Base-by-base conservation (phyloP, 2,113 vertebrate genomes). In the Camelus bactrianus region DNA sequence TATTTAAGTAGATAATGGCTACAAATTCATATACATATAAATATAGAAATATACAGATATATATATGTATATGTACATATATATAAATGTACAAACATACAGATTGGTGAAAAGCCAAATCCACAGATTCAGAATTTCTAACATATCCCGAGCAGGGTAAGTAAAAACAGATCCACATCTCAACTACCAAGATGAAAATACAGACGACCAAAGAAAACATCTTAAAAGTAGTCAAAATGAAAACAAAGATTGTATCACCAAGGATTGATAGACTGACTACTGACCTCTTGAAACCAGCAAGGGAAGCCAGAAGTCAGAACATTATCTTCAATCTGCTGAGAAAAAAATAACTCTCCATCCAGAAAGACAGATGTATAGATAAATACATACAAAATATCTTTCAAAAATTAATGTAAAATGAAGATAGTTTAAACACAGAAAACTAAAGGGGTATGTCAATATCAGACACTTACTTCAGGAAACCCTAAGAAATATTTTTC, bases 341-440 rank as follows among this genome's bases (percentile, higher is more conserved):
- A 19, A 70, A 64, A 89, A 84, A 76, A 67, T 65, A 67, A 67
- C 46, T 28, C 62, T 24, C n/a, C 26, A 56, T 12, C 8, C 38
- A 77, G 56, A 93, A 85, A 81, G 52, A 62, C 1, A 42, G 10
- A 62, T 62, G 26, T 62, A 52, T 38, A 58, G 8, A 87, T 32
- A 79, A 58, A 86, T 60, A 58, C 32, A 19, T 46, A 58, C 32
- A 38, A 56, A 62, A 62, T 24, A 10, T n/a, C 20, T 75, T 80
- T 58, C 38, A 70, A 82, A 81, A 67, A 81, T 86, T 69, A 54
- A 81, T 54, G n/a, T 65, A n/a, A 90, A 96, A 84, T 85, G 42
- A 70, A 77, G 46, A 35, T 22, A 90, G 22, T 48, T 86, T 80
- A 93, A 79, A 86, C 11, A 80, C 8, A 86, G 15, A 48, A 93